Conservation (phyloP, 92 coral and sea anemone genomes). For the Paragorgia papillata region DNA sequence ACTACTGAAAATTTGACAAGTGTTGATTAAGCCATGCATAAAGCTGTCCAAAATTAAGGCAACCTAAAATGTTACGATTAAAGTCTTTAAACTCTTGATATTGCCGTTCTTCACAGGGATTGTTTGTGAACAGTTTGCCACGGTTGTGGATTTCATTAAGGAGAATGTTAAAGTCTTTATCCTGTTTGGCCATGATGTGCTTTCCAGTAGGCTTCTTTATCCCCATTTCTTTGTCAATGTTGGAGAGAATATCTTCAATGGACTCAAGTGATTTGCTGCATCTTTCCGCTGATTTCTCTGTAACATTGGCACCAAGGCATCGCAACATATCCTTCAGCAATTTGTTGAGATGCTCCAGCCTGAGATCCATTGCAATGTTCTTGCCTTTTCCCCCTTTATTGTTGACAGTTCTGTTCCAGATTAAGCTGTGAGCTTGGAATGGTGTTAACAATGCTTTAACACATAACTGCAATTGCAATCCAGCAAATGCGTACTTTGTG, state of each 20-base stretch:
- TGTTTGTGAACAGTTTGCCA: constrained; percentile 19
- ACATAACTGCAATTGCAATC: constrained; percentile 43
- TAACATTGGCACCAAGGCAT: no score
- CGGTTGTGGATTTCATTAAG: constrained; percentile 7
- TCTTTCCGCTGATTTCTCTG: no score
- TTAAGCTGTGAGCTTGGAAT: constrained; percentile 54
- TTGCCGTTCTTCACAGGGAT: not conserved
- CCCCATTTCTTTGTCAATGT: constrained; percentile 6
- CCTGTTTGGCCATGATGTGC: constrained; percentile 16
- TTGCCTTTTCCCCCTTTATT: constrained; percentile 60
- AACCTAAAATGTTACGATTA: constrained; percentile 22
- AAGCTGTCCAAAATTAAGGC: constrained; percentile 13
- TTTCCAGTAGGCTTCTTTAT: constrained; percentile 20
- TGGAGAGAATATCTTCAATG: constrained; percentile 5
- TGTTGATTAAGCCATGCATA: constrained; percentile 10
- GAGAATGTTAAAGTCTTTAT: not conserved
- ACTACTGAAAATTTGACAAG: not conserved
- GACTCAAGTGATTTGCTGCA: not conserved
- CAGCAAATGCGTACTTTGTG: constrained; percentile 60
- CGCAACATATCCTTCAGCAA: no score
- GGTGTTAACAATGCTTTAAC: constrained; percentile 49
- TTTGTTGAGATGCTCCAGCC: constrained; percentile 57
- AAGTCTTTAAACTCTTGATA: constrained; percentile 27
- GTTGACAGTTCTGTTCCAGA: constrained; percentile 71
- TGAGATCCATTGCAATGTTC: constrained; percentile 60